Evolutionary conservation across 2,888 invertebrate species (phyloP).

Genomic region (Folsomia manolachei): DNA sequence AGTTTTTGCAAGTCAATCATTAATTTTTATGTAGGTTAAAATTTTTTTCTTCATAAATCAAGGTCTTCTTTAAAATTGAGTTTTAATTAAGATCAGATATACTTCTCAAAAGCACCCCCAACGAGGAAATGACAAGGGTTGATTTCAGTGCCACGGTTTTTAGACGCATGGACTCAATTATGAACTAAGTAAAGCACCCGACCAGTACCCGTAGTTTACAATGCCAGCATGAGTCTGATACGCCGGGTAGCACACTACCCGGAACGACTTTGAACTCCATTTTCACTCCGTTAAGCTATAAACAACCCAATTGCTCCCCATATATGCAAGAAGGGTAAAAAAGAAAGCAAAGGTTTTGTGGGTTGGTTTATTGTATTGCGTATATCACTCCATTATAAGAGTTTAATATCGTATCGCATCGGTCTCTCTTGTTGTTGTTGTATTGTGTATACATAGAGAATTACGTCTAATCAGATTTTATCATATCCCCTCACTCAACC

Average conservation of each 20-base stretch:
- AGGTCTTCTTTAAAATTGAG: too few relatives aligned
- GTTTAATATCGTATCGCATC: too few relatives aligned
- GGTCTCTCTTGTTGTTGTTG: slow-evolving; percentile 18
- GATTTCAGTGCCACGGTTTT: not conserved
- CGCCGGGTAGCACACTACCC: not conserved
- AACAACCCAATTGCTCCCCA: too few relatives aligned
- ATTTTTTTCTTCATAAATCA: too few relatives aligned
- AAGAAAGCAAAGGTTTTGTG: too few relatives aligned
- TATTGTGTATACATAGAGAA: slow-evolving; percentile 38
- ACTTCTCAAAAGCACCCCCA: too few relatives aligned
- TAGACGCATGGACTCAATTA: not conserved
- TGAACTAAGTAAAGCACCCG: too few relatives aligned
- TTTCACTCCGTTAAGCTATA: not conserved
- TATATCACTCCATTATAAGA: not conserved
- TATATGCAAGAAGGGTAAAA: too few relatives aligned
- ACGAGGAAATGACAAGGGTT: not conserved
- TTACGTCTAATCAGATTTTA: slow-evolving; percentile 48
- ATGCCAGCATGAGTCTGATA: not conserved
- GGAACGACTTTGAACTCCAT: not conserved
- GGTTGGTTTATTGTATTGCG: not conserved
- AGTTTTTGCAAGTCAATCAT: too few relatives aligned
- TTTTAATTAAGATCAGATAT: too few relatives aligned
- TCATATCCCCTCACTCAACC: slow-evolving; percentile 26
- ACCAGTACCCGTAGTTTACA: too few relatives aligned
- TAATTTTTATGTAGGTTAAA: too few relatives aligned